These are phyloP conservation scores for Metalampra italica DNA, from an alignment of 2,888 invertebrate genomes.

Conservation along the genomic window DNA sequence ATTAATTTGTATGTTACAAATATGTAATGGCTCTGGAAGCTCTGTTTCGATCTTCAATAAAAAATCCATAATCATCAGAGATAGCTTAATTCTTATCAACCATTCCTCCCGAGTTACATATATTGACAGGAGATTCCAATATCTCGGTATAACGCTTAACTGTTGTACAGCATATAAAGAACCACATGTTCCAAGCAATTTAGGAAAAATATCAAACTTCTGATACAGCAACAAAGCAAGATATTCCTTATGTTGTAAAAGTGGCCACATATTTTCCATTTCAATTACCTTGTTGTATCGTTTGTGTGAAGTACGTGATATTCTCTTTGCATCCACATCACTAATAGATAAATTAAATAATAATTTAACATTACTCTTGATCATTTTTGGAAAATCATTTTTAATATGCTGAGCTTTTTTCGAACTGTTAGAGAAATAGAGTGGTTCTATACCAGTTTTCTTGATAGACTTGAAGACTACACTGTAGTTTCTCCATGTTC, in stretches of 20 bases:
- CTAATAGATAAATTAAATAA: slow-evolving; percentile 76
- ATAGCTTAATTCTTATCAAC: slow-evolving; percentile 75
- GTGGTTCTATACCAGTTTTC: slow-evolving; percentile 41
- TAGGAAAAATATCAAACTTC: slow-evolving; percentile 81
- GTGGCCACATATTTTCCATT: slow-evolving; percentile 80
- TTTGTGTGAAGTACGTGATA: slow-evolving; percentile 58
- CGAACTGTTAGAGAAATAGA: slow-evolving; percentile 52
- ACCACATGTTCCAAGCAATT: slow-evolving; percentile 82
- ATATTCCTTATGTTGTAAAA: slow-evolving; percentile 84
- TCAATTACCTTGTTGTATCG: slow-evolving; percentile 57
- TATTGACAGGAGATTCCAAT: slow-evolving; percentile 68
- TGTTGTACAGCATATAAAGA: slow-evolving; percentile 82
- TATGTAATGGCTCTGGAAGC: slow-evolving; percentile 79
- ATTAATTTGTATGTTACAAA: slow-evolving; percentile 83
- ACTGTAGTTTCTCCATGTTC: slow-evolving; percentile 75
- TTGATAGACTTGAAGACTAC: slow-evolving; percentile 79
- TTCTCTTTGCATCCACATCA: slow-evolving; percentile 61
- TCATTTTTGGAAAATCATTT: slow-evolving; percentile 69
- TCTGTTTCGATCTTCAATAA: slow-evolving; percentile 77
- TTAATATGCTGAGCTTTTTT: slow-evolving; percentile 66
- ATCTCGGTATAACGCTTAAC: slow-evolving; percentile 73
- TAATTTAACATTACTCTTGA: slow-evolving; percentile 66
- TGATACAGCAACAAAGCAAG: slow-evolving; percentile 78
- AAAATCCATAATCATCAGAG: slow-evolving; percentile 80
- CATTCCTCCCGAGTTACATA: slow-evolving; percentile 77